A percentile compares a stretch with the other conserved stretches of the same genome.
Conservation (phyloP, 1,140 invertebrate genomes). For the Dendrolimus punctatus region DNA sequence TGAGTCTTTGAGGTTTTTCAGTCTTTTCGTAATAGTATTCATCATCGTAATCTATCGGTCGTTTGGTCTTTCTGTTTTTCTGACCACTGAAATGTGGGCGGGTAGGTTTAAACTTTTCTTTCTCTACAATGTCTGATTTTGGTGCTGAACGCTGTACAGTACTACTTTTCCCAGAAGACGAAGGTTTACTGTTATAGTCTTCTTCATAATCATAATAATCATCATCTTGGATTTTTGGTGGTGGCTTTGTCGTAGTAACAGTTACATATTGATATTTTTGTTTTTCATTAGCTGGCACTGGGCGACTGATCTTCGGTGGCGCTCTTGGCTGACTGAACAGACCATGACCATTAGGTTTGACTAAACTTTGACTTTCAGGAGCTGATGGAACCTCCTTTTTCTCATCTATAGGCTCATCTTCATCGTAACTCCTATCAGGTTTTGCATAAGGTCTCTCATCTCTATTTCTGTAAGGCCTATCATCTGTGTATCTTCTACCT, state of each 20-base stretch:
- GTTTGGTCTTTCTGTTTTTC: constrained; percentile 37
- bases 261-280: constrained; percentile 81
- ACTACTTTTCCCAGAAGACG: constrained; percentile 52
- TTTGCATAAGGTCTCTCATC: constrained; percentile 45
- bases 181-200: constrained; percentile 51
- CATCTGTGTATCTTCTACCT: constrained; percentile 44
- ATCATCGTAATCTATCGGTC: constrained; percentile 67
- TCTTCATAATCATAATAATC: constrained; percentile 73
- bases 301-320: constrained; percentile 84
- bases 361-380: constrained; percentile 50
- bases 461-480: constrained; percentile 35
- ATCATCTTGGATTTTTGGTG: constrained; percentile 59
- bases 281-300: constrained; percentile 83
- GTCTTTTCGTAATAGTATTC: constrained; percentile 64
- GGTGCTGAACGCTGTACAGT: constrained; percentile 41
- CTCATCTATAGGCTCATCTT: constrained; percentile 51
- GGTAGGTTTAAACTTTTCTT: constrained; percentile 55
- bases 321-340: constrained; percentile 81
- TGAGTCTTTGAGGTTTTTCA: constrained; percentile 28
- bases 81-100: constrained; percentile 34
- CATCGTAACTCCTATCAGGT: constrained; percentile 44
- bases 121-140: constrained; percentile 50
- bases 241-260: constrained; percentile 68
- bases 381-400: constrained; percentile 44
- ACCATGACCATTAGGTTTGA: constrained; percentile 74